Evolutionary conservation across 2,113 vertebrate genomes (phyloP).

Genomic region (Polypterus senegalus): DNA sequence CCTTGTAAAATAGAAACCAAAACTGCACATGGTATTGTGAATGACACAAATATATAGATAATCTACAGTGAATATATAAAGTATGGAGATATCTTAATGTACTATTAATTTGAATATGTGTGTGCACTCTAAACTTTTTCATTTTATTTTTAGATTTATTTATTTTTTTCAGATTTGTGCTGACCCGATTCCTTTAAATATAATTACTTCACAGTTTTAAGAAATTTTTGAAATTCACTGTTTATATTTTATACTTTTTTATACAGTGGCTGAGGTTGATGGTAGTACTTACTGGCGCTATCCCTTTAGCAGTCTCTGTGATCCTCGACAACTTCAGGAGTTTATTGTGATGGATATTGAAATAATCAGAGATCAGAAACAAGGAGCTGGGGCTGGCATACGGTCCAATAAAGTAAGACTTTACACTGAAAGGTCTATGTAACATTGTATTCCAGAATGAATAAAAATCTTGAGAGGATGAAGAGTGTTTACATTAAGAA

Average conservation of each 20-base stretch:
- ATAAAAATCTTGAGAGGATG: no score
- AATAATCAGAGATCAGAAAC: slow-evolving; percentile 56
- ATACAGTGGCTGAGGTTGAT: slow-evolving; percentile 83
- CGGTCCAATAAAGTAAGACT: slow-evolving; percentile 72
- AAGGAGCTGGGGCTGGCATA: slow-evolving; percentile 69
- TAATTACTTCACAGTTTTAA: not conserved
- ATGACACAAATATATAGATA: no score
- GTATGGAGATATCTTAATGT: no score
- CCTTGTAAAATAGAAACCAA: no score
- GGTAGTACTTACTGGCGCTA: slow-evolving; percentile 80
- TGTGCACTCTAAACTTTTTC: no score
- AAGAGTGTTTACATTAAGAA: no score
- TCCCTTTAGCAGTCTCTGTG: slow-evolving; percentile 79
- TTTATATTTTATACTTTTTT: slow-evolving; percentile 10
- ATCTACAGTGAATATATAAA: no score
- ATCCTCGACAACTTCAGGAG: slow-evolving; percentile 79
- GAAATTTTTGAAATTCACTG: not conserved
- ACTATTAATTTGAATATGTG: no score
- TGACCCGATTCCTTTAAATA: not conserved
- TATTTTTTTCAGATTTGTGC: not conserved
- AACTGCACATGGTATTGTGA: no score
- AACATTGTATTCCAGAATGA: no score
- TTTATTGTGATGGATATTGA: slow-evolving; percentile 86
- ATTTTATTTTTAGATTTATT: not conserved
- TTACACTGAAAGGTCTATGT: not conserved